Base-by-base conservation (phyloP, 2,113 vertebrate genomes). In the Corapipo altera region DNA sequence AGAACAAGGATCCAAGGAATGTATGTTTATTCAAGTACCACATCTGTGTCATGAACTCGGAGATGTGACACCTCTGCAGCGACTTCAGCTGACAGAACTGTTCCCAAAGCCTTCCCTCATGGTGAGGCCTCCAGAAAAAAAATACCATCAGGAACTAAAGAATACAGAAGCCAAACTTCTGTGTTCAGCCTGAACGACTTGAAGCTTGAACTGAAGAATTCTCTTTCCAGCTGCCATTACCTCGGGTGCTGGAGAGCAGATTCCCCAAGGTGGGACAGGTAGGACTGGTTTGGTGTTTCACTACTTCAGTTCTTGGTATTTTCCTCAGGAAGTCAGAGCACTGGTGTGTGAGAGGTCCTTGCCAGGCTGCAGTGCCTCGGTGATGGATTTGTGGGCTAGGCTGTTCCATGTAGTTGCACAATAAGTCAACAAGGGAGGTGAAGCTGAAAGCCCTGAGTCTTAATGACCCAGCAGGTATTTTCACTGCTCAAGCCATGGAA, bases 341-440 rank as follows among this genome's bases (percentile, higher is more conserved):
- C 55, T 52, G 58, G 66, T 64, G 65, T 73, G 52, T 41, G 89
- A 55, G 51, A 39, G 39, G 64, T 77, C 61, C 75, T 15, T 23
- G 26, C 35, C 22, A 89, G 82, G 85, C 73, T 85, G 77, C 77
- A 43, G 27, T 15, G 57, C 78, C 62, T 46, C 41, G 57, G 54
- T 35, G 88, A 72, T 61, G 77, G 61, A 71, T 89, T 92, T 91
- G n/a, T 90, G 87, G 39, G 57, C 84, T 26, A 33, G 91, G 88
- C 67, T 95, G 70, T 74, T 82, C 70, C 70, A 61, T 43, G 67
- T 7, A 93, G 91, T 71, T 93, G 73, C 94, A 91, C 72, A 97
- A 85, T 14, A 89, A 82, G 37, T n/a, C 96, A 97, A 95, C 46
- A 28, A 66, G 75, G 26, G 24, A 94, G 44, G 65, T 43, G 93